Conservation (phyloP, 2,888 invertebrate genomes). For the Epinotia ramella region DNA sequence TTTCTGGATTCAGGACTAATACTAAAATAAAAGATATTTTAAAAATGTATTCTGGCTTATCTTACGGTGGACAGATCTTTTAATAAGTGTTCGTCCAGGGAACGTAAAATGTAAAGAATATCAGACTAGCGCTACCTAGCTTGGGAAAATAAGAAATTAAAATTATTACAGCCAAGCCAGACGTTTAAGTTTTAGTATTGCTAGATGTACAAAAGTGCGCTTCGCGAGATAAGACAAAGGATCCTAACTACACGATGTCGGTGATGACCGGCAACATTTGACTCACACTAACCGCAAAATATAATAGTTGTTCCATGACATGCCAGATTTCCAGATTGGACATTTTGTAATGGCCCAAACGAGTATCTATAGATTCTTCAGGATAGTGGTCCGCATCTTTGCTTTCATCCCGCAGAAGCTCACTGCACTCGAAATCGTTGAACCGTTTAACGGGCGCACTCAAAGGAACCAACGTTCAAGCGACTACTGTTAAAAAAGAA, state of each 20-base stretch:
- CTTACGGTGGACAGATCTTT: neutral
- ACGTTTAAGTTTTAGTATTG: neutral
- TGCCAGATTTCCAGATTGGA: constrained; percentile 7
- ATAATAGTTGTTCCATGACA: neutral
- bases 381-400: constrained; percentile 27
- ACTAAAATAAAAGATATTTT: neutral
- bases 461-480: constrained; percentile 33
- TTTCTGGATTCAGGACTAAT: neutral
- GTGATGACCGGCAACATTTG: constrained; percentile 10
- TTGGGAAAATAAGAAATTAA: constrained; percentile 8
- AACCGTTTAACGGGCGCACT: constrained; percentile 39
- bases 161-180: constrained; percentile 11
- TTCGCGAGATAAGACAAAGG: neutral
- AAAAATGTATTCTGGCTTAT: neutral
- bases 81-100: constrained; percentile 13
- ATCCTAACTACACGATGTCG: neutral
- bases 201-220: neutral
- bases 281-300: neutral
- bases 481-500: constrained; percentile 32
- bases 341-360: constrained; percentile 1
- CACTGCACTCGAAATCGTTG: constrained; percentile 37
- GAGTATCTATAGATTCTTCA: constrained; percentile 14
- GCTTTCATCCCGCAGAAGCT: constrained; percentile 22
- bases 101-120: constrained; percentile 19
- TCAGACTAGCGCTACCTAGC: constrained; percentile 12